Conservation (phyloP, 2,888 invertebrate genomes). For the Acronicta psi region DNA sequence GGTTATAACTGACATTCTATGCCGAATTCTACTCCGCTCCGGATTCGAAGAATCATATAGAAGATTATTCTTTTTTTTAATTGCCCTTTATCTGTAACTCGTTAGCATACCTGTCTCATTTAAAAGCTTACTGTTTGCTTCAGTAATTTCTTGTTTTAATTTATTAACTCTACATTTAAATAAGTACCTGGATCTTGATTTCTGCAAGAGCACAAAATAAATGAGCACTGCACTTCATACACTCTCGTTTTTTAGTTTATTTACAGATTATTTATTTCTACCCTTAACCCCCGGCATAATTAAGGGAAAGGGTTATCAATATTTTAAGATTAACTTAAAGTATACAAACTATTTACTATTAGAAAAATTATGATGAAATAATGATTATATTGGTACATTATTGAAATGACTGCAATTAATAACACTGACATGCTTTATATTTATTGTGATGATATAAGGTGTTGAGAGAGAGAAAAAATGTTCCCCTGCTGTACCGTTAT, state of each 20-base stretch:
- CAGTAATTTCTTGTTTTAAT: not conserved
- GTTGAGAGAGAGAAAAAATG: conserved; percentile 19
- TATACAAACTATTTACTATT: too few species aligned
- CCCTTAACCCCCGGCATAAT: not conserved
- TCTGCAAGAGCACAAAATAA: not conserved
- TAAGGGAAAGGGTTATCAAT: not conserved
- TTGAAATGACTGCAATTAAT: too few species aligned
- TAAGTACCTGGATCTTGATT: not conserved
- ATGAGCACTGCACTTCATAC: not conserved
- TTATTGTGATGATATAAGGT: too few species aligned
- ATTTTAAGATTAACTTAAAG: conserved; percentile 1
- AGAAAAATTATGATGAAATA: too few species aligned
- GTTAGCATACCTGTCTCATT: not conserved
- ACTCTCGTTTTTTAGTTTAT: not conserved
- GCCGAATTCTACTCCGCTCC: too few species aligned
- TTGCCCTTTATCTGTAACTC: too few species aligned
- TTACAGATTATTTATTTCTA: not conserved
- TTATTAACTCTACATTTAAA: not conserved
- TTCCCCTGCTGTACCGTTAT: conserved; percentile 23
- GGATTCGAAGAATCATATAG: too few species aligned
- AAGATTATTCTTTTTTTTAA: not conserved
- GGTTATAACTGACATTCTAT: too few species aligned
- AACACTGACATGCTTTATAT: too few species aligned
- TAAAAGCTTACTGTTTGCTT: not conserved
- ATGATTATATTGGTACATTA: too few species aligned